These are phyloP conservation scores for Sminthopsis crassicaudata DNA, from an alignment of 2,113 vertebrate species.

Conservation along the genomic window DNA sequence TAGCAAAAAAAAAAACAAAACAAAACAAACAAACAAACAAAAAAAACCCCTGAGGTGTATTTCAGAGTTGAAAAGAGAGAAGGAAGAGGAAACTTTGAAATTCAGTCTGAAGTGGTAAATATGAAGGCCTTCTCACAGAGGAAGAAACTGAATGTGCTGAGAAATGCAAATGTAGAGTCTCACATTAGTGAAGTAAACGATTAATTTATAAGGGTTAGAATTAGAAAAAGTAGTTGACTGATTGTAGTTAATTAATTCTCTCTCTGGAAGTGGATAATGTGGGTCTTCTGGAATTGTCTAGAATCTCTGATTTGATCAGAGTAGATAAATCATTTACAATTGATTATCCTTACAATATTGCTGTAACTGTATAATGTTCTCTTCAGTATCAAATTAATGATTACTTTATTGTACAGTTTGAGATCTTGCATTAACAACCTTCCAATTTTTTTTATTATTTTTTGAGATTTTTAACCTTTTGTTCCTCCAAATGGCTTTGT, in stretches of 20 bases:
- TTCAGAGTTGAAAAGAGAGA: background rate
- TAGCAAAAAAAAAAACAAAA: background rate
- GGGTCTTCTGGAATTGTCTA: background rate
- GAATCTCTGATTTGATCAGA: background rate
- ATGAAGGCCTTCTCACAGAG: background rate
- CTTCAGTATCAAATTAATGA: background rate
- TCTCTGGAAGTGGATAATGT: background rate
- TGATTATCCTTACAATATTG: background rate
- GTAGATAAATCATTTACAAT: background rate
- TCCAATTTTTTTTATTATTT: background rate
- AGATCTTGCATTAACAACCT: background rate
- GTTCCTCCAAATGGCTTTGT: background rate
- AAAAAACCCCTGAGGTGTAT: background rate
- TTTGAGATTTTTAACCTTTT: background rate
- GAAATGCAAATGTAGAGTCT: background rate
- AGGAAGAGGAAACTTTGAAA: background rate
- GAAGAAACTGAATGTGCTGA: background rate
- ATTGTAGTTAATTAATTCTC: background rate
- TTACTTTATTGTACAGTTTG: no score
- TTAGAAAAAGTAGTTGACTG: background rate
- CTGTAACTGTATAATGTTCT: background rate
- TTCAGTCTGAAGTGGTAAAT: background rate
- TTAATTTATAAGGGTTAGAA: background rate
- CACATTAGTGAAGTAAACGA: background rate
- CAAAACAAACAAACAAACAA: background rate